Base-by-base conservation (phyloP, 2,888 invertebrate species). In the Dryobota labecula region DNA sequence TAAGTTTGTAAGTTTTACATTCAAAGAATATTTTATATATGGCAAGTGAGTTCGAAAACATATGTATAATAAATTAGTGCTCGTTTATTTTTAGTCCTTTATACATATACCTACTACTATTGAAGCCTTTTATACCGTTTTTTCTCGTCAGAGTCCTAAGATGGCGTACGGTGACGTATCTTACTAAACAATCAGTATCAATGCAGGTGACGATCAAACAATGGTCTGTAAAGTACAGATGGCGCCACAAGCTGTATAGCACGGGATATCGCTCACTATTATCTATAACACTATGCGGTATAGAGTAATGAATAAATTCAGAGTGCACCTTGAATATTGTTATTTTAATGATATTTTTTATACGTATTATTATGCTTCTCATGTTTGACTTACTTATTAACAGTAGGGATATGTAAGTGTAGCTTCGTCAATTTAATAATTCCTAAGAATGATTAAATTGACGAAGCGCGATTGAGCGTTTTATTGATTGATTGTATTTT, bases 161-260 rank as follows among this genome's bases (percentile, higher is more conserved):
- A 58, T 49, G 27, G 38, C 53, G 38, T 49, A 43, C 36, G 20
- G 47, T 76, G 64, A 62, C 56, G 60, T 36, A 58, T 68, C 24
- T 7, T 58, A 63, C 41, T 33, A 27, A 47, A 36, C 60, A 76
- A 72, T 77, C 78, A 18, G 51, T 65, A 82, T 54, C 47, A 61
- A 38, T 66, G 82, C 84, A 88, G 81, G 86, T 86, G 86, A 84
- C 80, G 75, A 70, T 73, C 73, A 84, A 80, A 84, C 82, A 85
- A 88, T 86, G 51, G 77, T 56, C 58, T 75, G 49, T 75, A 72
- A 70, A 57, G 72, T 85, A 88, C 92, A 93, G 92, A 93, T 93
- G 94, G 93, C 94, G 94, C 94, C 92, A 89, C 88, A 86, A 87
- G 88, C 90, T 88, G 89, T 93, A 93, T 90, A 88, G 91, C 92